Conservation (phyloP, 2,888 invertebrate genomes). For the Eupithecia vulgata region DNA sequence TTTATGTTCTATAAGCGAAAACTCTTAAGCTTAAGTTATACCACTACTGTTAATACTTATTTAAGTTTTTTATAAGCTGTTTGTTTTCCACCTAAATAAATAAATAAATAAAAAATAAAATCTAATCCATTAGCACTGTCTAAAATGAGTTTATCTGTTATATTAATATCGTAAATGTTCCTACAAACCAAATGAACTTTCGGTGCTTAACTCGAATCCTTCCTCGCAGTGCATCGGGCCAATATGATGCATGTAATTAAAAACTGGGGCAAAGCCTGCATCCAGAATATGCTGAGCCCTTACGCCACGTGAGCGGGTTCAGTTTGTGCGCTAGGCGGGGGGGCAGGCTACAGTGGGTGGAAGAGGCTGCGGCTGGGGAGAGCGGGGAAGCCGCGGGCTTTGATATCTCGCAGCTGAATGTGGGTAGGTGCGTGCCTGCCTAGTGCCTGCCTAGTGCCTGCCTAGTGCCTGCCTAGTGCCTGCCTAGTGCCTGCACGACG, state of each 20-base stretch:
- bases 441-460: too few species aligned
- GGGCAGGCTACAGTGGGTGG: constrained; percentile 39
- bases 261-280: constrained; percentile 69
- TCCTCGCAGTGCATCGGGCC: constrained; percentile 69
- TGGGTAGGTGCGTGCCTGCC: constrained; percentile 18
- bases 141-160: constrained; percentile 7
- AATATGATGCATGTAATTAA: constrained; percentile 79
- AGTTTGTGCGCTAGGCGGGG: constrained; percentile 1
- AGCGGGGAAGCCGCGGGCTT: constrained; percentile 62
- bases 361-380: constrained; percentile 38
- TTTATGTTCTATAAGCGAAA: too few species aligned
- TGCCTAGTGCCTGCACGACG: not conserved
- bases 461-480: too few species aligned
- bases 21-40: too few species aligned
- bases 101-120: too few species aligned
- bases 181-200: constrained; percentile 32
- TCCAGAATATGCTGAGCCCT: constrained; percentile 51
- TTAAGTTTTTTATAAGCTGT: too few species aligned
- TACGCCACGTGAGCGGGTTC: not conserved
- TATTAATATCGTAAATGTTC: constrained; percentile 5
- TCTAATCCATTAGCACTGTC: constrained; percentile 17
- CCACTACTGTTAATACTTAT: too few species aligned
- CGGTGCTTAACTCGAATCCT: constrained; percentile 59
- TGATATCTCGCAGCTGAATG: constrained; percentile 57
- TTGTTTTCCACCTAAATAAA: too few species aligned